Evolutionary conservation across 2,797 vertebrate species (phyloP), one percentile per base, ranked within the genome.

Genomic region (Trachops cirrhosus): DNA sequence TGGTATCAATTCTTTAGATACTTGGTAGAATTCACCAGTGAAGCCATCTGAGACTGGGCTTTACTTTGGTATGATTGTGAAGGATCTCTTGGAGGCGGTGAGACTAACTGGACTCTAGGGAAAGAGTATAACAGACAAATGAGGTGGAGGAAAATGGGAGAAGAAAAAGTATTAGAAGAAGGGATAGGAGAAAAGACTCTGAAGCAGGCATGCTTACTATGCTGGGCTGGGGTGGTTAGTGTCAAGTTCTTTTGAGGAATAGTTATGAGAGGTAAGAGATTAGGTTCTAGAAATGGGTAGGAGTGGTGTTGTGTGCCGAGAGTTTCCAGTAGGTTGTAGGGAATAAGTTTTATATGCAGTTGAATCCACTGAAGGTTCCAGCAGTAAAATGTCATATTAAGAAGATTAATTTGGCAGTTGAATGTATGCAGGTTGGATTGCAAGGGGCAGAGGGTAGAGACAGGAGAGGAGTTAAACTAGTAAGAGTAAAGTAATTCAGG

Each of bases 261-360:
- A n/a, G 86, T 74, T 57, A 50, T 75, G 46, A 92, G 62, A 86
- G 26, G 34, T 87, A 87, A 74, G 70, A 95, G 75, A 75, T 82
- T 57, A 67, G 37, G 4, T 91, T 89, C 59, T 83, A 39, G 37
- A 84, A 41, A 71, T 75, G 74, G 34, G 59, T 75, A 89, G 74
- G 19, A 94, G 77, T 77, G 34, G 71, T 91, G 67, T 19, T 94
- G 78, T 88, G 29, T 91, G 48, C 74, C n/a, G 89, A 94, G 73
- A 93, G 32, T 86, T 82, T 46, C 18, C 52, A 74, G 19, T 74
- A 82, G 50, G 9, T 67, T 62, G 7, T 73, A n/a, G 48, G 22
- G 39, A 86, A 44, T 93, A 67, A 80, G 29, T 92, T 41, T 92
- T 80, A 50, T 21, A 77, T 54, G 41, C 41, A 37, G 29, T 77